phyloP scores from a whole-genome alignment of 2,797 vertebrate genomes.

The Adrianichthys oophorus region DNA sequence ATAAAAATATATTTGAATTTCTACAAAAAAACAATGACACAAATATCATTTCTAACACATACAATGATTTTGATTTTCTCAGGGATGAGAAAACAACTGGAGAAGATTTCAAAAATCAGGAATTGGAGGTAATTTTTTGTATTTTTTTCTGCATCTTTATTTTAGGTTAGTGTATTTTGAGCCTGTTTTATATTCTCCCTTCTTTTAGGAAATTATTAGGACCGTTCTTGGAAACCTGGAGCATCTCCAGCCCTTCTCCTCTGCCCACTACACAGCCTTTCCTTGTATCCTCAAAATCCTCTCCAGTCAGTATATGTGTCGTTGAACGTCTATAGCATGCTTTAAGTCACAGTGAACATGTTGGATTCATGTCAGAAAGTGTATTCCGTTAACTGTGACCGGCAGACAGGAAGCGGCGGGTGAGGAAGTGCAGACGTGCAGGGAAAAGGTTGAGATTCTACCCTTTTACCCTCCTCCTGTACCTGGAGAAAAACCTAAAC shows the following conservation, averaged over 20 bases:
- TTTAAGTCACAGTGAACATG: background rate
- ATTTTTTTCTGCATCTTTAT: background rate
- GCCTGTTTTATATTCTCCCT: conserved; percentile 16
- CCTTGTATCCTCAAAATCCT: conserved; percentile 86
- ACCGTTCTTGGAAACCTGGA: conserved; percentile 85
- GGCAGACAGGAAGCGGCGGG: conserved; percentile 83
- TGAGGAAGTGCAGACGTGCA: conserved; percentile 68
- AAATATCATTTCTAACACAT: conserved; percentile 3
- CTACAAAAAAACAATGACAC: background rate
- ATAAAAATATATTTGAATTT: too few relatives aligned
- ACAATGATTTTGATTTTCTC: conserved; percentile 8
- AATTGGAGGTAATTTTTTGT: conserved; percentile 68
- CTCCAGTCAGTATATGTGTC: conserved; percentile 8
- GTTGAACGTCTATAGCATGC: background rate
- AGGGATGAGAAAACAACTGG: conserved; percentile 44
- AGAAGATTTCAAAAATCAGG: conserved; percentile 35
- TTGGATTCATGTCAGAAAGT: background rate
- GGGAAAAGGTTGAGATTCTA: conserved; percentile 65
- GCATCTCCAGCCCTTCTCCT: conserved; percentile 84
- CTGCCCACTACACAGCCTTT: conserved; percentile 84
- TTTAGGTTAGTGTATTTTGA: background rate
- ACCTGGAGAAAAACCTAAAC: conserved; percentile 70
- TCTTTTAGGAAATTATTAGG: conserved; percentile 84
- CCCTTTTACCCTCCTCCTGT: conserved; percentile 80
- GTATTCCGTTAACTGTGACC: conserved; percentile 16